Base-by-base conservation (phyloP, 1,140 invertebrate genomes). In the Conopomorpha cramerella region DNA sequence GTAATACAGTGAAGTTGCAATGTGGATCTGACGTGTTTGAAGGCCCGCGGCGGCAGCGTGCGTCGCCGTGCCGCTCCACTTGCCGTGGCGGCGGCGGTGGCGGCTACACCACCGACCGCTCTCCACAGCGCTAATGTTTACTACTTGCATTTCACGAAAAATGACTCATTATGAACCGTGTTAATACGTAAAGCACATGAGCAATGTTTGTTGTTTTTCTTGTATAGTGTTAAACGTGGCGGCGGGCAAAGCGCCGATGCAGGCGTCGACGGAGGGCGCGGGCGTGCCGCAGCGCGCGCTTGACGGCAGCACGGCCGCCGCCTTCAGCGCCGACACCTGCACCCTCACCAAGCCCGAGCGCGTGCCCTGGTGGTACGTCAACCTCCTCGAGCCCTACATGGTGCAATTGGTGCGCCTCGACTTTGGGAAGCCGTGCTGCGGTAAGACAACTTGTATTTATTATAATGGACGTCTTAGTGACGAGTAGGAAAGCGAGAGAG, bases 301-400 rank as follows among this genome's bases (percentile, higher is more conserved):
- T 14, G 94, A 96, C 59, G 93, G 93, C 4, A 93, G 90, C 51
- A 95, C 92, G 1, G 86, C 90, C 6, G 85, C 88, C 28, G 85
- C 87, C 55, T 95, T 89, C 77, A 92, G 80, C 41, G 59, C 84
- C 0, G 88, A 91, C 34, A 96, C 93, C 1, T 96, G 94, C 63
- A 93, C 92, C 0, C 74, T 93, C 17, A 96, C 93, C 0, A 89
- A 88, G 63, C 67, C 84, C 0, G 93, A 96, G 66, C 67, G 84
- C 2, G 82, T 85, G 8, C 93, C 94, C 4, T 96, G 93, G 93
- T 96, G 93, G 93, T 96, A 96, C 71, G 93, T 96, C 45, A 96
- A 96, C 68, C 82, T 96, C 0, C 79, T 96, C 16, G 94, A 96
- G 55, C 93, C 93, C 0, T 96, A 96, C 63, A 94, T 96, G 91